Evolutionary conservation across 2,797 vertebrate species (phyloP).

Genomic region (Sebastes reedi): DNA sequence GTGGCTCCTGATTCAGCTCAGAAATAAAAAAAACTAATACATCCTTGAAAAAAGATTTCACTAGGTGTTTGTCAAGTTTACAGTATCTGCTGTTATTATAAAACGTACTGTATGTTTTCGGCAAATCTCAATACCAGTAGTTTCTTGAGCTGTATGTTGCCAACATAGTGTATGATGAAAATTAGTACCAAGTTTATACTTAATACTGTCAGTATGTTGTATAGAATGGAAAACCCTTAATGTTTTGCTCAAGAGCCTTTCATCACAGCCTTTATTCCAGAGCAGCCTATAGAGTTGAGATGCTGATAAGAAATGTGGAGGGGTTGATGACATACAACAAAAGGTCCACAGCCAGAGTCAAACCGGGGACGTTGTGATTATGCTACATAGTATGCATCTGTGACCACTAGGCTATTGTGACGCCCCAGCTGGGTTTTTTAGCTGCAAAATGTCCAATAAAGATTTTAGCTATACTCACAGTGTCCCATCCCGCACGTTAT

Average conservation of each 20-base stretch:
- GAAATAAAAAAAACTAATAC: not conserved
- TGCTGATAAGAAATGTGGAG: not conserved
- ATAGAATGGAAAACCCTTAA: not conserved
- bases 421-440: not conserved
- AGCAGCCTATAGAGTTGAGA: not conserved
- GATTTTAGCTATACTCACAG: not conserved
- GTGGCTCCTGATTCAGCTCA: not conserved
- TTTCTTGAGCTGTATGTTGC: not conserved
- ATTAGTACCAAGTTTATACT: not conserved
- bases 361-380: not conserved
- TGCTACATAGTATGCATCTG: not conserved
- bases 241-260: not conserved
- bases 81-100: not conserved
- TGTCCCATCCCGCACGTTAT: not conserved
- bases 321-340: not conserved
- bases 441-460: not conserved
- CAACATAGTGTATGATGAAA: not conserved
- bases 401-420: not conserved
- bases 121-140: not conserved
- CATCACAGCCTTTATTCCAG: not conserved
- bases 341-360: not conserved
- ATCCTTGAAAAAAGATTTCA: not conserved
- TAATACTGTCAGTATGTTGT: not conserved
- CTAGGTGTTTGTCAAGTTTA: not conserved
- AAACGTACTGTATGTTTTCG: not conserved